Evolutionary conservation across 2,113 vertebrate species (phyloP).

Genomic region (Sakesphorus luctuosus): DNA sequence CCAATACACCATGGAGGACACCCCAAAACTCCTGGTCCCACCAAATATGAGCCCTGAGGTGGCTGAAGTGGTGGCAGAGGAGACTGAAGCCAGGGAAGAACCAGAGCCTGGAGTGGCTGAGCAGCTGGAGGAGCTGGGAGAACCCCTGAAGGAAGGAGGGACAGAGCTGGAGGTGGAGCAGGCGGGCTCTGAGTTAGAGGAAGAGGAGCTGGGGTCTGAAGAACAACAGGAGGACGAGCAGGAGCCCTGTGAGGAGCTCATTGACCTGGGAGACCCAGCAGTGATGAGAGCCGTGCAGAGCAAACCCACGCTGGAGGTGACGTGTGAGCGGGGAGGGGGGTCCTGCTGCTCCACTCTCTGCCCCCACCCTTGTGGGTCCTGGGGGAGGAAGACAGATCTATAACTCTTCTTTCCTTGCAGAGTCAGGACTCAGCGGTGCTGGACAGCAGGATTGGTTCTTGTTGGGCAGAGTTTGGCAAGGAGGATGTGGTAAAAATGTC

Average conservation of each 20-base stretch:
- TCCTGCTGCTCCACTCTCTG: not conserved
- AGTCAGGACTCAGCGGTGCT: slow-evolving; percentile 85
- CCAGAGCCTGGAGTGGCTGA: not conserved
- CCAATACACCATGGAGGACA: not conserved
- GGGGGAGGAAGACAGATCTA: not conserved
- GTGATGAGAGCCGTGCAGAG: slow-evolving; percentile 84
- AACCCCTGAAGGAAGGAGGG: not conserved
- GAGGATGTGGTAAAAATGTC: slow-evolving; percentile 61
- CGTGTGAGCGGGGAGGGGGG: fast-evolving
- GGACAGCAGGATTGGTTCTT: slow-evolving; percentile 75
- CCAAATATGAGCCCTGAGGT: not conserved
- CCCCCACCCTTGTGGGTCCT: not conserved
- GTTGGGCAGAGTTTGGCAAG: slow-evolving; percentile 59
- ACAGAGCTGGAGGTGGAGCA: not conserved
- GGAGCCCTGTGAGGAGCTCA: slow-evolving; percentile 12
- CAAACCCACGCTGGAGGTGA: slow-evolving; percentile 82
- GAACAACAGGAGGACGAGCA: slow-evolving; percentile 38
- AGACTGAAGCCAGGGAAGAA: not conserved
- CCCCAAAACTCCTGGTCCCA: not conserved
- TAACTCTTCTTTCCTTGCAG: slow-evolving; percentile 58
- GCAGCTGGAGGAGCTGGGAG: not conserved
- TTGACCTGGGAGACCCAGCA: slow-evolving; percentile 84
- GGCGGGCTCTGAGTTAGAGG: not conserved
- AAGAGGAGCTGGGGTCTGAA: not conserved
- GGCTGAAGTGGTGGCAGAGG: not conserved